Evolutionary conservation across 37 sponge, comb jelly and placozoan species (phyloP), one percentile per base, ranked within the genome.

Genomic region (Ephydatia muelleri): DNA sequence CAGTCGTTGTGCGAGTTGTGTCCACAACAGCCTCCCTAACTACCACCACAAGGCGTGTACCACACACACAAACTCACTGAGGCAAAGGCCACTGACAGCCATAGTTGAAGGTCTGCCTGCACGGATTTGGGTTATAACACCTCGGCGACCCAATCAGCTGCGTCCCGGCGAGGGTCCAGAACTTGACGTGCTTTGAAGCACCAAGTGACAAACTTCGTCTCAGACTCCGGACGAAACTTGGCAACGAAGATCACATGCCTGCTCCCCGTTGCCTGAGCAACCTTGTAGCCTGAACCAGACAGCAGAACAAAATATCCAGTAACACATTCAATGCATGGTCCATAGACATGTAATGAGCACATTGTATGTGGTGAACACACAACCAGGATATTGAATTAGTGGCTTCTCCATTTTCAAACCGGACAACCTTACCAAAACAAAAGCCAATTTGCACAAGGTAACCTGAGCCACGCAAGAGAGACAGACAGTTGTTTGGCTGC

Each of bases 31-130:
- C 27, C 48, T 78, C 78, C 78, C 47, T 47, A 48, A 5, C 57
- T 3, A 5, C 64, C n/a, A 5, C 49, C 48, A 26, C 14, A 4
- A n/a, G n/a, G n/a, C n/a, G n/a, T n/a, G n/a, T n/a, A n/a, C n/a
- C n/a, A 33, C 68, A 28, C 25, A 29, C 47, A 78, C 27, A 34
- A 39, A 49, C 92, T 93, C 36, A 93, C 96, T 3, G 96, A 87
- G 32, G 90, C 96, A 85, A 97, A 97, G 31, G 98, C 96, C 34
- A 97, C 67, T 33, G 95, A 95, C 37, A 97, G 77, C 98, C 95
- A 95, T 13, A 95, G 95, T 79, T 95, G 94, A 84, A 95, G 88
- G 73, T 88, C 72, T 3, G 85, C 85, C 21, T 82, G 83, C 9
- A 25, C 48, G 32, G 78, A 49, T 30, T 85, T 74, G 1, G 90